Conservation (phyloP, 1,140 invertebrate genomes). For the Calliphora vicina region DNA sequence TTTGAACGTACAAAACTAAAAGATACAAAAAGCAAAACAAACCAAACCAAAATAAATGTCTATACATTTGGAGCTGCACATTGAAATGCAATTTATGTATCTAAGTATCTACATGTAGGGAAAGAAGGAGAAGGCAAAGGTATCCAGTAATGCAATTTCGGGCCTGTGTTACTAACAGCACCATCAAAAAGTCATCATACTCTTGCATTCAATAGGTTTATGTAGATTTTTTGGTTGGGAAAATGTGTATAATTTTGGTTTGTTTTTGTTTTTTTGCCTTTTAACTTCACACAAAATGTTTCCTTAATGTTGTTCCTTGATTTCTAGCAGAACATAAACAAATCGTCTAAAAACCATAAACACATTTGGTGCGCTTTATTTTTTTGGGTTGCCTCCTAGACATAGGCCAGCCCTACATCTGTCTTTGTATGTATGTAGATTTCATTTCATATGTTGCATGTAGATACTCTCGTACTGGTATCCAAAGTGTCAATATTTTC, state of each 20-base stretch:
- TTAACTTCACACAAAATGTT: conserved; percentile 12
- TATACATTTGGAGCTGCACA: neutral
- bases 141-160: neutral
- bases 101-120: neutral
- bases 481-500: conserved; percentile 1
- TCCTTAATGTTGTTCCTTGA: neutral
- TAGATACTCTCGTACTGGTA: neutral
- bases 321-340: neutral
- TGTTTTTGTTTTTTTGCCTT: neutral
- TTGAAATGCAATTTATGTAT: conserved; percentile 10
- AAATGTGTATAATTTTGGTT: neutral
- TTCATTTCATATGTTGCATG: too few species aligned
- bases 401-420: neutral
- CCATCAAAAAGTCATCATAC: neutral
- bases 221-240: neutral
- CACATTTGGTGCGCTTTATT: neutral
- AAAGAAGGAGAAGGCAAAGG: neutral
- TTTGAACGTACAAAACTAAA: neutral
- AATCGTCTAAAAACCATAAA: neutral
- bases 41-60: neutral
- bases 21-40: neutral
- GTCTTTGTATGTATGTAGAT: too few species aligned
- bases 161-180: neutral
- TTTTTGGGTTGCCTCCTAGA: neutral
- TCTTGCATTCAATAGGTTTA: neutral